Base-by-base conservation (phyloP, 2,888 invertebrate genomes). In the Ferrisia virgata region DNA sequence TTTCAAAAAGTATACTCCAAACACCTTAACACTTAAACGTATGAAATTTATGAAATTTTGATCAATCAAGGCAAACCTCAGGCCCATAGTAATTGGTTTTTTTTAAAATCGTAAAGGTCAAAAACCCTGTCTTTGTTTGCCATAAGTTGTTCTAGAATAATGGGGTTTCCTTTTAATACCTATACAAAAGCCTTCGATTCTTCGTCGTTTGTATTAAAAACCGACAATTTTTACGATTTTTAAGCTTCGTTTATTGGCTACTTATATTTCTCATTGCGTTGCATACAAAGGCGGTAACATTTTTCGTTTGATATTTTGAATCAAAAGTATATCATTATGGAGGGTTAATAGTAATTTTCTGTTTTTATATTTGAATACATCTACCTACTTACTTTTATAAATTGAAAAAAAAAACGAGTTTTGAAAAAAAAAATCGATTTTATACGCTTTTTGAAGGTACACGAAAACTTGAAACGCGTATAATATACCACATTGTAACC, bases 381-480 rank as follows among this genome's bases (percentile, higher is more conserved):
- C 8, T 43, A 43, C 15, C 43, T 43, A 43, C 43, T 43, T 43
- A 15, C 13, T 25, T 25, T 28, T 64, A 64, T 64, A 64, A 64
- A 22, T 22, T 64, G 58, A 64, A 64, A 64, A 64, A n/a, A n/a
- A 53, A 53, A 11, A 11, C 28, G 28, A 64, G 28, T 64, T 25
- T 64, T 28, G 25, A 72, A 72, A 72, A 72, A 72, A 72, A 72
- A 72, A 72, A 72, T 72, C 72, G 72, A 72, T 72, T 72, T 72
- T 72, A 72, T 72, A 72, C 25, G 72, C 72, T 31, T 69, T 31
- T 69, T 69, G 31, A 69, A 69, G 31, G 69, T 69, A 31, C 31
- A 28, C 15, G 8, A 72, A 72, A 72, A 72, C 72, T 31, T 18
- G n/a, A 72, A 72, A 28, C 72, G 25, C 33, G 33, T 72, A 72